A percentile compares a stretch with the other conserved stretches of the same genome.
Evolutionary conservation across 1,140 invertebrate genomes (phyloP).

Genomic region (Penaeus indicus): DNA sequence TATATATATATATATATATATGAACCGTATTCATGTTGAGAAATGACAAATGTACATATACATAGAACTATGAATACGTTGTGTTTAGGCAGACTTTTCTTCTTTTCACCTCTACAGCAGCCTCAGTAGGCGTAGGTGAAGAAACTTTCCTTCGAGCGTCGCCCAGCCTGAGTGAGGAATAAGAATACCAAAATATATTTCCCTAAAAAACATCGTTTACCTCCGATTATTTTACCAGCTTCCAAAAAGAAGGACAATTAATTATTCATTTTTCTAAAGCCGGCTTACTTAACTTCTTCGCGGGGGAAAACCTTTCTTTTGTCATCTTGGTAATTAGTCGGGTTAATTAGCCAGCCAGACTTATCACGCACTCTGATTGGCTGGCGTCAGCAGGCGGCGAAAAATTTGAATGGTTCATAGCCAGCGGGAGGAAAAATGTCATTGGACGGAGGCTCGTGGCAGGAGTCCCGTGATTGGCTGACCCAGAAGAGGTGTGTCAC

Average conservation of each 20-base stretch:
- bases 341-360: constrained; percentile 55
- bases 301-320: constrained; percentile 52
- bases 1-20: too few relatives aligned
- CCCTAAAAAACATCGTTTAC: background rate
- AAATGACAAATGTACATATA: too few relatives aligned
- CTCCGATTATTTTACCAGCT: background rate
- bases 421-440: constrained; percentile 26
- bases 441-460: constrained; percentile 28
- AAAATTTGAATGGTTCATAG: constrained; percentile 40
- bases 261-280: constrained; percentile 62
- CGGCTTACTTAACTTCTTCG: constrained; percentile 61
- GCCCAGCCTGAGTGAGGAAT: background rate
- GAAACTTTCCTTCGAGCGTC: background rate
- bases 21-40: too few relatives aligned
- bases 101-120: background rate
- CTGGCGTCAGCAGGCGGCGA: background rate
- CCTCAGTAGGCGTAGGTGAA: background rate
- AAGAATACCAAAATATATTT: too few relatives aligned
- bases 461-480: constrained; percentile 19
- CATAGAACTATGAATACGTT: background rate
- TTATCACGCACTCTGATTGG: constrained; percentile 45
- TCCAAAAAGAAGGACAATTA: constrained; percentile 48
- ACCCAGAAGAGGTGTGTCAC: background rate
- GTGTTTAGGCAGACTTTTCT: background rate
- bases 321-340: constrained; percentile 60